Evolutionary conservation across 2,113 vertebrate genomes (phyloP), one percentile per base, ranked within the genome.

Genomic region (Eclectus roratus): DNA sequence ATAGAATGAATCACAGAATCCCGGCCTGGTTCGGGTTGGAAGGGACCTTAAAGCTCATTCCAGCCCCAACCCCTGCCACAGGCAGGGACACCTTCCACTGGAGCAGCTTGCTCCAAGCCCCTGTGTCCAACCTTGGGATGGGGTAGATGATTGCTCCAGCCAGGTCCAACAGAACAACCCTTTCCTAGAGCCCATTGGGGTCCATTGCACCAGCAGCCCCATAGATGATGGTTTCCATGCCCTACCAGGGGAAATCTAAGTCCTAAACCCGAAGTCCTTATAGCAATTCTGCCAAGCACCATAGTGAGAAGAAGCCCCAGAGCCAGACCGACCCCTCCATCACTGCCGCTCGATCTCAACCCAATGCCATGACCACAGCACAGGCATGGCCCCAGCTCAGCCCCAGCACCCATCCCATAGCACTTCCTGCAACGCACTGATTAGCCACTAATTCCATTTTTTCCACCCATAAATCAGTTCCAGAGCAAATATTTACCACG

Each of bases 391-490:
- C 83, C 46, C 73, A 60, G 65, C 50, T 82, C 65, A 10, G n/a
- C 9, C 23, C 65, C 2, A 0, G 74, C 58, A 3, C 88, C 69
- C 27, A 10, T 71, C 94, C 96, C 82, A 44, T 52, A 87, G 69
- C 11, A 28, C 74, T 97, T 95, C 96, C 97, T 95, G 96, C 92
- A 77, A 90, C 15, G 29, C 91, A 66, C 69, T 94, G 88, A 98
- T 98, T 97, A 98, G 94, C 63, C 49, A 91, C 96, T 98, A 97
- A 98, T 98, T 95, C 97, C 89, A 33, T 97, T 97, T 97, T 96
- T 96, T 91, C 96, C 94, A 91, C 89, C 94, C 97, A 98, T 98
- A 98, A 98, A 98, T 98, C 98, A 98, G 98, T 97, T 98, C 98
- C 97, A 98, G 97, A 97, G 87, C 97, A 97, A 98, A 97, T 98